Evolutionary conservation across 2,888 invertebrate species (phyloP).

Genomic region (Thecocarcelia acutangulata): DNA sequence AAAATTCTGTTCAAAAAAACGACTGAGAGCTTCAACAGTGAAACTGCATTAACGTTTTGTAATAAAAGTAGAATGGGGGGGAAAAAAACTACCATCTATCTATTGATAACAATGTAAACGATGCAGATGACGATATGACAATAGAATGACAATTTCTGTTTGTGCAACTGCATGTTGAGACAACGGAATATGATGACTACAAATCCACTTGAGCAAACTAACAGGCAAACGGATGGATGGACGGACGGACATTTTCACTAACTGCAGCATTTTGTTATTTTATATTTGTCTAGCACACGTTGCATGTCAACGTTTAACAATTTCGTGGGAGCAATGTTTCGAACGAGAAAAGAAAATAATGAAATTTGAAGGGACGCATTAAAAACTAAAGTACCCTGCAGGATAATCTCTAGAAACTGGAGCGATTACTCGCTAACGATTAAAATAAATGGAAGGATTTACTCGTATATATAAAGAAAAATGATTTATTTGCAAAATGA

Average conservation of each 20-base stretch:
- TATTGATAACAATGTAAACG: conserved; percentile 51
- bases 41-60: conserved; percentile 51
- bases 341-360: background rate
- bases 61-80: conserved; percentile 41
- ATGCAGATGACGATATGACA: conserved; percentile 57
- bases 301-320: conserved; percentile 22
- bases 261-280: conserved; percentile 42
- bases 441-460: background rate
- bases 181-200: conserved; percentile 48
- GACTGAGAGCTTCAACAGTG: conserved; percentile 32
- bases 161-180: conserved; percentile 51
- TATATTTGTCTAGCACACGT: conserved; percentile 43
- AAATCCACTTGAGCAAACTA: conserved; percentile 37
- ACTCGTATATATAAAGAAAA: too few species aligned
- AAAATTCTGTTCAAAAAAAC: conserved; percentile 37
- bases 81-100: conserved; percentile 12
- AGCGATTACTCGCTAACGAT: background rate
- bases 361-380: background rate
- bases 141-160: conserved; percentile 56
- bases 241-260: conserved; percentile 29
- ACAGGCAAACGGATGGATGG: conserved; percentile 1
- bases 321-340: conserved; percentile 17
- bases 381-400: conserved; percentile 3
- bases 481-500: too few species aligned
- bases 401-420: too few species aligned